These are phyloP conservation scores for Tipula unca DNA, from an alignment of 2,888 invertebrate genomes.

Conservation along the genomic window DNA sequence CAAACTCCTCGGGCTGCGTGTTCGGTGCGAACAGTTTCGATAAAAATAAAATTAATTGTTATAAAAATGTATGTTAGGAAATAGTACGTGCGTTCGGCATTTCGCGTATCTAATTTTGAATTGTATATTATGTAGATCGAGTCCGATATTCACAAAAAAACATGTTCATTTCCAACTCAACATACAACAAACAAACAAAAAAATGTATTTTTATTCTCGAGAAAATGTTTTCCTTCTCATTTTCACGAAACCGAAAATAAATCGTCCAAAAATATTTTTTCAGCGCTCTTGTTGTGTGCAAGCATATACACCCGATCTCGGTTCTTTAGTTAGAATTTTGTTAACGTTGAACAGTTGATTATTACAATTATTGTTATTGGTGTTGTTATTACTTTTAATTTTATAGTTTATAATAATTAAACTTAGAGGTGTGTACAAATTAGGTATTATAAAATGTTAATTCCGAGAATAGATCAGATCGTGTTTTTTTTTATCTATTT, in stretches of 20 bases:
- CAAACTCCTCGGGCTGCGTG: not conserved
- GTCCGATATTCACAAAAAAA: not conserved
- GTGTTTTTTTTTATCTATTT: not conserved
- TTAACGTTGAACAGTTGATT: not conserved
- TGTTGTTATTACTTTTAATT: not conserved
- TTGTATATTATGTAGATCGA: not conserved
- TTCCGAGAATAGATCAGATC: not conserved
- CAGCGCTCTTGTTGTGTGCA: not conserved
- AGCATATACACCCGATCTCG: not conserved
- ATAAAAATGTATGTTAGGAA: not conserved
- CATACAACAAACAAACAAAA: not conserved
- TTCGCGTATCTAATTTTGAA: not conserved
- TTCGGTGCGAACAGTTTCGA: not conserved
- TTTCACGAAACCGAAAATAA: constrained; percentile 14
- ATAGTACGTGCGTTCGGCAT: not conserved
- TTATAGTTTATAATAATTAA: not conserved
- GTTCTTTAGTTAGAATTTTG: not conserved
- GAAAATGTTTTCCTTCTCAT: not conserved
- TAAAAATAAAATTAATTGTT: not conserved
- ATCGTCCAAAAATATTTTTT: constrained; percentile 14
- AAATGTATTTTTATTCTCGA: not conserved
- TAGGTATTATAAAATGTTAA: not conserved
- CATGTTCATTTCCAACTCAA: not conserved
- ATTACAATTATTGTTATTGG: not conserved
- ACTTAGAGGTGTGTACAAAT: not conserved